These are phyloP conservation scores for Euborellia annulipes DNA, from an alignment of 1,140 invertebrate species.

Conservation along the genomic window DNA sequence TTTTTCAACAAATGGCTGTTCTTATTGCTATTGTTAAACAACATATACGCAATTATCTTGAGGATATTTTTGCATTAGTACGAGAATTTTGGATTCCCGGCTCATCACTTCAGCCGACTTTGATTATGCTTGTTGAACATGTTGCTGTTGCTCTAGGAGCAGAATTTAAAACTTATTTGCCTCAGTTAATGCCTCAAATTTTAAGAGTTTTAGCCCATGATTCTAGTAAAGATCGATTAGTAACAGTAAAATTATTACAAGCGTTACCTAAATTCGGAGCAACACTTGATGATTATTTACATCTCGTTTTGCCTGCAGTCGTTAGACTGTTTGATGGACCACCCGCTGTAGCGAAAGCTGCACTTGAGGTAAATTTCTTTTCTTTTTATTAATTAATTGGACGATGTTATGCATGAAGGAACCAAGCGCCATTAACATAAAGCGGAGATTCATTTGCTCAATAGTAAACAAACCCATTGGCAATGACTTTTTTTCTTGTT, in stretches of 20 bases:
- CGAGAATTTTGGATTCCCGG: slow-evolving; percentile 45
- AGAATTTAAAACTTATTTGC: slow-evolving; percentile 91
- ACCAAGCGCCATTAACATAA: too few species aligned
- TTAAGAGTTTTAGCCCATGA: slow-evolving; percentile 83
- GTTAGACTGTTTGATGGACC: slow-evolving; percentile 65
- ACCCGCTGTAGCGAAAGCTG: too few species aligned
- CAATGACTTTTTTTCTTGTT: too few species aligned
- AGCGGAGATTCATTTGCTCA: too few species aligned
- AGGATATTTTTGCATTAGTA: slow-evolving; percentile 67
- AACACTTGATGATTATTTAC: slow-evolving; percentile 91
- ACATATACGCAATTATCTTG: slow-evolving; percentile 90
- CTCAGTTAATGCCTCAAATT: slow-evolving; percentile 88
- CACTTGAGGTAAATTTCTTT: too few species aligned
- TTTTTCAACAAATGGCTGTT: slow-evolving; percentile 82
- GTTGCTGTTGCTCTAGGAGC: slow-evolving; percentile 87
- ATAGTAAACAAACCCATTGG: too few species aligned
- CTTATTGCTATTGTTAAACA: slow-evolving; percentile 86
- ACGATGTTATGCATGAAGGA: too few species aligned
- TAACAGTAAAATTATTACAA: slow-evolving; percentile 69
- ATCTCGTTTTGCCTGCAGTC: slow-evolving; percentile 87
- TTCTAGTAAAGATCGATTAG: slow-evolving; percentile 62
- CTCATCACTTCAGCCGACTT: slow-evolving; percentile 49
- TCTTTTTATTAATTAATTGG: too few species aligned
- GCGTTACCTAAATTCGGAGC: slow-evolving; percentile 88
- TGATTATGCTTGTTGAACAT: slow-evolving; percentile 86